Evolutionary conservation across 2,797 vertebrate genomes (phyloP).

Genomic region (Gambelia wislizenii): DNA sequence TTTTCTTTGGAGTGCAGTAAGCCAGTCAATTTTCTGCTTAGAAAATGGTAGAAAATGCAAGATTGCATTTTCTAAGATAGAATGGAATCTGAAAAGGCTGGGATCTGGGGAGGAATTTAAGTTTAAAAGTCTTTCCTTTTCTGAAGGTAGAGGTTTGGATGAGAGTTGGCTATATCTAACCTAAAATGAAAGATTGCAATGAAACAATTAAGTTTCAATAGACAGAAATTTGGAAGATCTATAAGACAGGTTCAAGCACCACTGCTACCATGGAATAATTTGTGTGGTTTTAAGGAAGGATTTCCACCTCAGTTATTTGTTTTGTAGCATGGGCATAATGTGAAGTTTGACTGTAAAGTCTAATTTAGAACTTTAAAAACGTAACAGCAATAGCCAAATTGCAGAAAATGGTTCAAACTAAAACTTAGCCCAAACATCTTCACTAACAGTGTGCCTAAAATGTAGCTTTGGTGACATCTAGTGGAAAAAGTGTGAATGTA

Average conservation of each 20-base stretch:
- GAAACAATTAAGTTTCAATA: neutral
- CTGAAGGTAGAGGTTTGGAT: neutral
- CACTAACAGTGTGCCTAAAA: constrained; percentile 3
- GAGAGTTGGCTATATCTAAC: neutral
- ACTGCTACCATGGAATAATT: neutral
- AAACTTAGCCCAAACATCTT: neutral
- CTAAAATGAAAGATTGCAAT: neutral
- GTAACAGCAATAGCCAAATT: neutral
- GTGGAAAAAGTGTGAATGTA: constrained; percentile 50
- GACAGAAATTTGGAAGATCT: neutral
- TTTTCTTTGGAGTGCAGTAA: too few relatives aligned
- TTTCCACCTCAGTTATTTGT: neutral
- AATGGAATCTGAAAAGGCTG: neutral
- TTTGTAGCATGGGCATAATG: neutral
- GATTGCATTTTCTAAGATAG: neutral
- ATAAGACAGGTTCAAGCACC: neutral
- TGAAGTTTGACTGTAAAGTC: neutral
- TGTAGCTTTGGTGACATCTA: constrained; percentile 64
- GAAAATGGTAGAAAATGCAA: neutral
- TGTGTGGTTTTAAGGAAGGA: neutral
- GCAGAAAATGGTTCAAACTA: neutral
- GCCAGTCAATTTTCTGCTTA: neutral
- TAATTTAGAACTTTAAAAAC: neutral
- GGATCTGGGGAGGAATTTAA: neutral
- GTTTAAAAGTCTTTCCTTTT: neutral